Base-by-base conservation (phyloP, 2,797 vertebrate genomes). In the Schizopygopsis malacanthus region DNA sequence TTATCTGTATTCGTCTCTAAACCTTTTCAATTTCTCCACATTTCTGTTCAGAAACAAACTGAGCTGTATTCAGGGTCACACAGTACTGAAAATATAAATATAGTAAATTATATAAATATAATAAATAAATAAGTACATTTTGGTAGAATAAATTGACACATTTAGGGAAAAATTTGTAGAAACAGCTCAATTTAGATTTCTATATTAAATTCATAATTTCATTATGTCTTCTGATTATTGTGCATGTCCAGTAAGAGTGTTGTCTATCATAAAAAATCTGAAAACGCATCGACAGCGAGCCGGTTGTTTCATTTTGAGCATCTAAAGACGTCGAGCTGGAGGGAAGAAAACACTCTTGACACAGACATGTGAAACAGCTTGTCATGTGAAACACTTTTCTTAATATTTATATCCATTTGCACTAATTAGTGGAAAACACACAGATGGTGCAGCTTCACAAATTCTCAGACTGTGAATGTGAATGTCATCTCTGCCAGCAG, bases 381-480 rank as follows among this genome's bases (percentile, higher is more conserved):
- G 94, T 94, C 93, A 94, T 70, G 25, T 71, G 81, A 71, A 72
- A 82, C 93, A 93, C 94, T 95, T 94, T 93, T 93, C 87, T 93
- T 94, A 94, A 96, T 95, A 95, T 95, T 95, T 95, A 93, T 91
- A 91, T 93, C 94, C 93, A 95, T 95, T 79, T 96, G 94, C 93
- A 92, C 94, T 96, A 96, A 96, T 96, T 95, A 96, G 94, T 93
- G 92, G 92, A 91, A 95, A 93, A 92, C 93, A 92, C 95, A 94
- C 95, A 96, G 95, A 96, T 96, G 95, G 95, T 94, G 93, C 93
- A 94, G 92, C 92, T 94, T 94, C 92, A 92, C 93, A 94, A 95
- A 95, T 91, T 93, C 93, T 89, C 92, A 90, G 90, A 92, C 94
- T 93, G 93, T 94, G 94, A 96, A 95, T 94, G 94, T 93, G 93